These are phyloP conservation scores for Platypus cylindrus DNA, from an alignment of 2,888 invertebrate genomes.

Conservation along the genomic window DNA sequence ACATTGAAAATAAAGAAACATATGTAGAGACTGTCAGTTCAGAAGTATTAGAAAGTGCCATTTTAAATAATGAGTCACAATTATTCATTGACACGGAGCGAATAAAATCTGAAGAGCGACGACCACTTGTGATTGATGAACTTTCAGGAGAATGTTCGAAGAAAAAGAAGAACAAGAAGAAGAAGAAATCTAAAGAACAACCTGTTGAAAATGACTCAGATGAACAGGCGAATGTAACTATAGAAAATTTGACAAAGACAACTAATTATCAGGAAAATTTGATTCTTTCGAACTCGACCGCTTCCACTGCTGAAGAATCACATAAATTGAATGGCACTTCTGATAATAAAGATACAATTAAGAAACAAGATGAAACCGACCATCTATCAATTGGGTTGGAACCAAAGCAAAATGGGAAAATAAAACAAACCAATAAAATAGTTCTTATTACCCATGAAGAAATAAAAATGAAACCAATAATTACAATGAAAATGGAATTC, in stretches of 20 bases:
- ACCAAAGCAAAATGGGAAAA: constrained; percentile 5
- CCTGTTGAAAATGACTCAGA: constrained; percentile 1
- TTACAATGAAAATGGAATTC: constrained; percentile 51
- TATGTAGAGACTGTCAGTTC: constrained; percentile 4
- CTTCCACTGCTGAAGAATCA: too few relatives aligned
- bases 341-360: constrained; percentile 7
- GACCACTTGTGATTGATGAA: too few relatives aligned
- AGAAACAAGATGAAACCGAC: neutral
- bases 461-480: constrained; percentile 51
- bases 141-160: too few relatives aligned
- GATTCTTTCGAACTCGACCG: too few relatives aligned
- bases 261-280: too few relatives aligned
- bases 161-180: too few relatives aligned
- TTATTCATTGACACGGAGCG: too few relatives aligned
- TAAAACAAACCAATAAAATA: constrained; percentile 35
- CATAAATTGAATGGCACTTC: too few relatives aligned
- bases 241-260: neutral
- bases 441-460: constrained; percentile 63
- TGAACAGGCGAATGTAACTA: neutral
- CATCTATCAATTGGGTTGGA: constrained; percentile 4
- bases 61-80: too few relatives aligned
- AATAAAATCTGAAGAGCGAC: constrained; percentile 1
- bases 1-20: constrained; percentile 2
- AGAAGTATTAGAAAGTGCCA: too few relatives aligned
- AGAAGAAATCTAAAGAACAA: constrained; percentile 2